These are phyloP conservation scores for Trichosurus vulpecula DNA, from an alignment of 2,797 vertebrate species.

Conservation along the genomic window DNA sequence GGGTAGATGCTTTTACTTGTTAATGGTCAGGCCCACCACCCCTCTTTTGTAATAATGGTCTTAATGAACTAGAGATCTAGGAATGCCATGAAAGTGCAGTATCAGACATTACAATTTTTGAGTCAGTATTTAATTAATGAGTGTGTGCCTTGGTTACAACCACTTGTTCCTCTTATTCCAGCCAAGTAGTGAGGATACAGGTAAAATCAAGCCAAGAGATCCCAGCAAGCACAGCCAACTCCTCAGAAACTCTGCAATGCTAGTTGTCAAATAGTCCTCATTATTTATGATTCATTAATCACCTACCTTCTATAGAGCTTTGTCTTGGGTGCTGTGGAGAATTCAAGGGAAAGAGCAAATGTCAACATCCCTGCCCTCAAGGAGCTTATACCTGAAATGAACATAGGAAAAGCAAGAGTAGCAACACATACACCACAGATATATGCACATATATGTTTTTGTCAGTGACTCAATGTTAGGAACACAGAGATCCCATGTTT, in stretches of 20 bases:
- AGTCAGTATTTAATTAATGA: conserved; percentile 35
- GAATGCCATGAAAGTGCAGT: background rate
- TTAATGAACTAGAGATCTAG: background rate
- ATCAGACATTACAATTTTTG: background rate
- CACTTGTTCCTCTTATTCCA: background rate
- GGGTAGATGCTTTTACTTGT: conserved; percentile 15
- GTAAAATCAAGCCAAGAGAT: background rate
- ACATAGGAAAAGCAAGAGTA: background rate
- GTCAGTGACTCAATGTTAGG: background rate
- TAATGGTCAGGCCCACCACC: background rate
- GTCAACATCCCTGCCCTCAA: background rate
- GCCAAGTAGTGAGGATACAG: background rate
- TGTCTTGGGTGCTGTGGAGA: background rate
- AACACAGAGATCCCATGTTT: background rate
- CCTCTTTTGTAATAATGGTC: background rate
- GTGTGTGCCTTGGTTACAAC: background rate
- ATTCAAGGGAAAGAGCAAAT: background rate
- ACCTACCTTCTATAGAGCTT: background rate
- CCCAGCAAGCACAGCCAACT: conserved; percentile 37
- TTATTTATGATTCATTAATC: background rate
- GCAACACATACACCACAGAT: background rate
- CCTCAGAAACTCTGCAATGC: background rate
- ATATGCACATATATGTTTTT: background rate
- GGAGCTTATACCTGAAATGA: background rate
- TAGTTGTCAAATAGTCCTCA: background rate